Evolutionary conservation across 2,888 invertebrate species (phyloP).

Genomic region (Rhagophthalmus giganteus): DNA sequence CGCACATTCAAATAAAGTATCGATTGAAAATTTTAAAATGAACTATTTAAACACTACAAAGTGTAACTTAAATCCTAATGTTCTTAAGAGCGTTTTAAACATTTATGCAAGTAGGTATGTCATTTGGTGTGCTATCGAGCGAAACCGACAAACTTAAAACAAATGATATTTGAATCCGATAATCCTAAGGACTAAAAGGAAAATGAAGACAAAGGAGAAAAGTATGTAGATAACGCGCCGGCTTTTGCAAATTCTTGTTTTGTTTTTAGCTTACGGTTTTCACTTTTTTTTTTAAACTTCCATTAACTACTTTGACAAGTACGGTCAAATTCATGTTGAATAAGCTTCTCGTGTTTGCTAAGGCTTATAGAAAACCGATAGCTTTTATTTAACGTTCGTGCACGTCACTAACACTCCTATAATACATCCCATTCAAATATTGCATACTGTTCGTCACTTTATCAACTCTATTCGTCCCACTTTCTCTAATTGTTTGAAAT

Average conservation of each 20-base stretch:
- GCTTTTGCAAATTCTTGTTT: conserved; percentile 18
- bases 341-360: conserved; percentile 21
- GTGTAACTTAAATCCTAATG: no score
- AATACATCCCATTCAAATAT: conserved; percentile 10
- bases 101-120: conserved; percentile 10
- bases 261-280: conserved; percentile 8
- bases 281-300: conserved; percentile 14
- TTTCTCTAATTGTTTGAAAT: conserved; percentile 18
- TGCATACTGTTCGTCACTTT: conserved; percentile 22
- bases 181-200: conserved; percentile 18
- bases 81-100: no score
- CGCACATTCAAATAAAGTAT: no score
- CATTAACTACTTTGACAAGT: conserved; percentile 18
- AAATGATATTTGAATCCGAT: conserved; percentile 27
- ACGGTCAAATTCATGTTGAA: conserved; percentile 21
- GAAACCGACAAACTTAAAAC: conserved; percentile 22
- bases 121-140: conserved; percentile 16
- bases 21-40: no score
- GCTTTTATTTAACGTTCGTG: conserved; percentile 23
- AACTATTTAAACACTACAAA: no score
- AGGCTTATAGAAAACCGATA: conserved; percentile 23
- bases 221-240: conserved; percentile 18
- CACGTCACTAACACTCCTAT: conserved; percentile 22
- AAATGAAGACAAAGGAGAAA: conserved; percentile 23
- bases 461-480: conserved; percentile 11